phyloP scores from a whole-genome alignment of 2,888 invertebrate genomes.

The Tetheella fluctuosa region DNA sequence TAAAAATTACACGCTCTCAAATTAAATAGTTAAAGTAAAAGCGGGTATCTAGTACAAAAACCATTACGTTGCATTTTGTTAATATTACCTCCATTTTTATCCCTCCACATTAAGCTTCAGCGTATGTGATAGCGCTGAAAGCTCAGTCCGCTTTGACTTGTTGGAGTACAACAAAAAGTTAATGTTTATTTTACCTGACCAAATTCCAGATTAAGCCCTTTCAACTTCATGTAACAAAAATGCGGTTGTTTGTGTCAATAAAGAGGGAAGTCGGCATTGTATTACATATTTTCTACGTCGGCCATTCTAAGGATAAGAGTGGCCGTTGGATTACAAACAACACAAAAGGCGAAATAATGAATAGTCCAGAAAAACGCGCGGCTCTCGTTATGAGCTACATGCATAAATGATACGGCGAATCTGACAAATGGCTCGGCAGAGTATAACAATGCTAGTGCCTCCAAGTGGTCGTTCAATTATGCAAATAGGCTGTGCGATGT shows the following conservation, averaged over 20 bases:
- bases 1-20: too few relatives aligned
- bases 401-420: slow-evolving; percentile 83
- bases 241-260: slow-evolving; percentile 70
- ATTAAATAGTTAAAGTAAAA: too few relatives aligned
- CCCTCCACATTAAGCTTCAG: background rate
- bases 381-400: slow-evolving; percentile 79
- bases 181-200: slow-evolving; percentile 73
- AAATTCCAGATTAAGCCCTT: slow-evolving; percentile 73
- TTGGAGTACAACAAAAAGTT: slow-evolving; percentile 54
- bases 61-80: background rate
- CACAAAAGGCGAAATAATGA: slow-evolving; percentile 80
- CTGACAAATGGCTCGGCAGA: slow-evolving; percentile 83
- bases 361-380: slow-evolving; percentile 78
- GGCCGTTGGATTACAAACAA: slow-evolving; percentile 69
- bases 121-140: slow-evolving; percentile 5
- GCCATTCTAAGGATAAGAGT: slow-evolving; percentile 65
- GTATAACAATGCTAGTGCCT: slow-evolving; percentile 82
- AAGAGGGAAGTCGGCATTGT: slow-evolving; percentile 59
- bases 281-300: slow-evolving; percentile 60
- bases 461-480: slow-evolving; percentile 84
- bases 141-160: slow-evolving; percentile 44
- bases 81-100: slow-evolving; percentile 4
- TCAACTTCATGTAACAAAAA: slow-evolving; percentile 71
- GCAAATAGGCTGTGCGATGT: slow-evolving; percentile 81
- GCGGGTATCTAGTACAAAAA: too few relatives aligned